Percentiles rank a stretch among this genome's conserved stretches.
Conservation (phyloP, 2,888 invertebrate genomes). For the Acleris emargana region DNA sequence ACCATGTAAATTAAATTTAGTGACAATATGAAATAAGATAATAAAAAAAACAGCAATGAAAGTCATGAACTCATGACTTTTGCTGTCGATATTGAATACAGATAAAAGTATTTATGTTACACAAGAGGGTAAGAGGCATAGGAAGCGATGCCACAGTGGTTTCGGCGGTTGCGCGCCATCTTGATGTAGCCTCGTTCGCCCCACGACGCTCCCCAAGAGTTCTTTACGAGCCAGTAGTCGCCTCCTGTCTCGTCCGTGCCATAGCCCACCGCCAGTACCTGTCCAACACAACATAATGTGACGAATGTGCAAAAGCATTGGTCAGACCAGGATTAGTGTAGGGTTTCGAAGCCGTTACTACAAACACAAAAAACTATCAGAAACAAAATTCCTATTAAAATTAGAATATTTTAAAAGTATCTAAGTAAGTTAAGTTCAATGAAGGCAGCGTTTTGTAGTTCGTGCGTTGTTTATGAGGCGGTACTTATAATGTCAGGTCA, state of each 20-base stretch:
- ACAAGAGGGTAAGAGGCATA: constrained; percentile 91
- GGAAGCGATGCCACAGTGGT: constrained; percentile 94
- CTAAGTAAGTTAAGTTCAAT: too few species aligned
- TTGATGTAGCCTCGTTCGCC: constrained; percentile 93
- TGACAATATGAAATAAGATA: too few species aligned
- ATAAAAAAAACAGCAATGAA: too few species aligned
- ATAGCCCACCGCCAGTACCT: constrained; percentile 91
- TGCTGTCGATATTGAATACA: too few species aligned
- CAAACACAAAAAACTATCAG: too few species aligned
- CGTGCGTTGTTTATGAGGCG: constrained; percentile 75
- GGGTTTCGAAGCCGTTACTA: too few species aligned
- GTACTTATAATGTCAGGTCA: constrained; percentile 69
- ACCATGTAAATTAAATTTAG: too few species aligned
- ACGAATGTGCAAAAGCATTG: too few species aligned
- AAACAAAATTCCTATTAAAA: too few species aligned
- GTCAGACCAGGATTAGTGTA: too few species aligned
- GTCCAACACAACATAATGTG: constrained; percentile 19
- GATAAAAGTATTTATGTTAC: neutral
- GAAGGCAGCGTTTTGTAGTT: constrained; percentile 73
- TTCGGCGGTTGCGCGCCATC: constrained; percentile 92
- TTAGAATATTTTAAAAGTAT: too few species aligned
- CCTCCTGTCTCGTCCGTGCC: constrained; percentile 87
- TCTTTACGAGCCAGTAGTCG: constrained; percentile 95
- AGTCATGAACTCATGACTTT: too few species aligned
- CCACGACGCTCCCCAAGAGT: constrained; percentile 92